phyloP scores from a whole-genome alignment of 2,797 vertebrate genomes.

The Diglossa cyanea region DNA sequence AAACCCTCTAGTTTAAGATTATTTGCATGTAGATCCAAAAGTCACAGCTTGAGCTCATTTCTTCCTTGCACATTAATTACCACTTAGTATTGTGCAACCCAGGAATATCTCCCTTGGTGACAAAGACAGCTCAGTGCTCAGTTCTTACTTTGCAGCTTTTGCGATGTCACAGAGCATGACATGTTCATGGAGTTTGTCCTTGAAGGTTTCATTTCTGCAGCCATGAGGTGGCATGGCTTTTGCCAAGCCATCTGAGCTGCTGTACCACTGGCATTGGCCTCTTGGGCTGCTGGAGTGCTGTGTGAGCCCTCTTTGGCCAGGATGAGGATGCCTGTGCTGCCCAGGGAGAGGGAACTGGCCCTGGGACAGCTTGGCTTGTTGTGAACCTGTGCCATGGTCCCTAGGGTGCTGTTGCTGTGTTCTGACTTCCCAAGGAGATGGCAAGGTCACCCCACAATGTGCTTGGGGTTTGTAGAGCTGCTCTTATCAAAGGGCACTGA shows the following conservation, averaged over 20 bases:
- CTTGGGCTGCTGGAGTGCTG: background rate
- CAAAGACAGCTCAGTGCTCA: background rate
- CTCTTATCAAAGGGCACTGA: background rate
- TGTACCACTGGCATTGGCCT: background rate
- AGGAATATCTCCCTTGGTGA: background rate
- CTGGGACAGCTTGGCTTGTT: background rate
- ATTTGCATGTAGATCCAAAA: background rate
- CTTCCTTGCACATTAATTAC: background rate
- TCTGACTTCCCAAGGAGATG: conserved; percentile 8
- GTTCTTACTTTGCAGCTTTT: background rate
- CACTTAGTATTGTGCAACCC: background rate
- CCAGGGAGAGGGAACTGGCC: background rate
- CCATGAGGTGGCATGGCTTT: background rate
- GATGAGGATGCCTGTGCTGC: fast-evolving
- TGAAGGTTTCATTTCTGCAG: background rate
- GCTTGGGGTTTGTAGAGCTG: background rate
- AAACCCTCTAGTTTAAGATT: background rate
- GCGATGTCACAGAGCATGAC: fast-evolving
- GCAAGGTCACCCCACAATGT: background rate
- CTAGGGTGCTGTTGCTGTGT: background rate
- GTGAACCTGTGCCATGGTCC: background rate
- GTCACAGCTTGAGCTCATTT: conserved; percentile 20
- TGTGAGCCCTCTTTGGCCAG: background rate
- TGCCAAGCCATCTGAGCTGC: background rate
- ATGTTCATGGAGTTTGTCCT: background rate